phyloP scores from a whole-genome alignment of 2,113 vertebrate species.

The Aldabrachelys gigantea region DNA sequence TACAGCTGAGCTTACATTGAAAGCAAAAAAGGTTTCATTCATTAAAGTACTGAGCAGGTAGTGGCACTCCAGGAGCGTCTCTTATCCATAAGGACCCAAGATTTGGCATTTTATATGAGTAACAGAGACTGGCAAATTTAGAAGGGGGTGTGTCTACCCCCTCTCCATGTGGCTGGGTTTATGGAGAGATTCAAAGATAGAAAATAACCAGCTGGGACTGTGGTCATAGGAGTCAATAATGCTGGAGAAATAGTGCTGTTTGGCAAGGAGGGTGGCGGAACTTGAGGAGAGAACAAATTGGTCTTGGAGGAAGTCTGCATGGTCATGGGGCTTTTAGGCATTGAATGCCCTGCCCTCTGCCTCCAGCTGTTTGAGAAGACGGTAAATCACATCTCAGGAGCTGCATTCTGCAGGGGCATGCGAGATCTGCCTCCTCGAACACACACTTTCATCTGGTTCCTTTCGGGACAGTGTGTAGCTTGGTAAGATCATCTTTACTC shows the following conservation, averaged over 20 bases:
- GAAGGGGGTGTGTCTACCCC: no score
- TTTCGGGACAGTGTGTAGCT: no score
- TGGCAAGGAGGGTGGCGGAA: no score
- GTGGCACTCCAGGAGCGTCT: not conserved
- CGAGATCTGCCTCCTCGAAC: no score
- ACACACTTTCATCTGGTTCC: no score
- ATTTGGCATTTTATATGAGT: not conserved
- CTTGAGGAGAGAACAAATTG: not conserved
- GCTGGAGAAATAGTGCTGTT: no score
- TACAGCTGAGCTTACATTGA: not conserved
- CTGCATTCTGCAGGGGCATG: not conserved
- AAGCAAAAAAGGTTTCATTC: not conserved
- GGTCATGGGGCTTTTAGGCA: no score
- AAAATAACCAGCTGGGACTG: no score
- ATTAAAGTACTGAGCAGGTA: not conserved
- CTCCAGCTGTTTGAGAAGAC: not conserved
- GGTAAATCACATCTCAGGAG: not conserved
- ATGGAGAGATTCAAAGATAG: no score
- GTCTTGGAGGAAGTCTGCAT: not conserved
- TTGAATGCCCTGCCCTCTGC: not conserved
- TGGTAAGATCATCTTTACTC: not conserved
- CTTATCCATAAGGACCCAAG: not conserved
- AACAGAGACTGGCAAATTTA: not conserved
- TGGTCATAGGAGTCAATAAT: no score
- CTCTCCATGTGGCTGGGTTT: no score